Percentiles rank a stretch among this genome's conserved stretches.
Conservation (phyloP, 2,113 vertebrate genomes). For the Turdus rufiventris region DNA sequence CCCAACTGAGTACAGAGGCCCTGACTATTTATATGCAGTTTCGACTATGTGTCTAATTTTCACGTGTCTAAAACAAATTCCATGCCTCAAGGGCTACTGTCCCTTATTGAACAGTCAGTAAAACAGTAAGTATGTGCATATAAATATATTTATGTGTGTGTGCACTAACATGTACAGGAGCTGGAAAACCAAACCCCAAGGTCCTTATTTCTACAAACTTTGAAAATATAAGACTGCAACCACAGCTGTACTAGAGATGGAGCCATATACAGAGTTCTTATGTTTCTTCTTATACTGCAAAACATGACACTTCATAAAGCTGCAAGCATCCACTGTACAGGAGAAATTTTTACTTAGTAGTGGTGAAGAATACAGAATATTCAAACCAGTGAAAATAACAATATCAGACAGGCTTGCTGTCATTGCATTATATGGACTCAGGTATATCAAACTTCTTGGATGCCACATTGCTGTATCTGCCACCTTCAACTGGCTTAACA, state of each 20-base stretch:
- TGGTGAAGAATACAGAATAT: not conserved
- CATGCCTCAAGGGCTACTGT: not conserved
- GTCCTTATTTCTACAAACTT: not conserved
- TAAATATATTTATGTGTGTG: not conserved
- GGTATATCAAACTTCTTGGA: not conserved
- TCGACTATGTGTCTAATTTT: not conserved
- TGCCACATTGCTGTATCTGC: not conserved
- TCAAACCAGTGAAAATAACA: not conserved
- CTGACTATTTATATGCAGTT: not conserved
- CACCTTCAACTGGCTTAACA: not conserved
- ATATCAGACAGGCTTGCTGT: not conserved
- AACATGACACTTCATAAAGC: not conserved
- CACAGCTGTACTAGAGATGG: not conserved
- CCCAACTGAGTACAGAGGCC: not conserved
- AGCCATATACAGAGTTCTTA: not conserved
- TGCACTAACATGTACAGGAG: not conserved
- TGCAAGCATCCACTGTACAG: not conserved
- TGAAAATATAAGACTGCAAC: not conserved
- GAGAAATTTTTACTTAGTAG: not conserved
- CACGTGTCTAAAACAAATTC: not conserved
- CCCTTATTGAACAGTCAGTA: not conserved
- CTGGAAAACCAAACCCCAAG: not conserved
- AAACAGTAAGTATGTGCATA: not conserved
- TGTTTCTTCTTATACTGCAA: not conserved
- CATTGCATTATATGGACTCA: not conserved